phyloP scores from a whole-genome alignment of 2,113 vertebrate species.

The Meriones unguiculatus region DNA sequence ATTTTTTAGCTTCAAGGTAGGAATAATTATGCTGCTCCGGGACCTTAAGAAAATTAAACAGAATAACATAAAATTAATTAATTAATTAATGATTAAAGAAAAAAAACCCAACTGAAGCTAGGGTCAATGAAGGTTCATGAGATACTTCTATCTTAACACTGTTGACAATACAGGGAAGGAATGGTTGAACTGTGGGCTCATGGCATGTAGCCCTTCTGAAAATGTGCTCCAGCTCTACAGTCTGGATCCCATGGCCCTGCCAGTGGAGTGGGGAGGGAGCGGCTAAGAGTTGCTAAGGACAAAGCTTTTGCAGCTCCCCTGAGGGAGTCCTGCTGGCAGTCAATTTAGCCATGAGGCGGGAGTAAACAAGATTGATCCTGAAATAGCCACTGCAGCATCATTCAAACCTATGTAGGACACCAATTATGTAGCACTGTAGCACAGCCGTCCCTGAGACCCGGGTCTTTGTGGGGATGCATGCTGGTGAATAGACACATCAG shows the following conservation, averaged over 20 bases:
- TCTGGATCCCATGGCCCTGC: background rate
- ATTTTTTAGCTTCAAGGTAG: background rate
- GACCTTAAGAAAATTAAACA: background rate
- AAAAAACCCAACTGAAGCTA: background rate
- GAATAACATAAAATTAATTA: background rate
- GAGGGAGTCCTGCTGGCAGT: slow-evolving; percentile 25
- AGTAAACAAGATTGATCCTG: slow-evolving; percentile 66
- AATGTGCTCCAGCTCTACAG: fast-evolving
- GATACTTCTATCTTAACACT: background rate
- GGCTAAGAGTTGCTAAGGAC: background rate
- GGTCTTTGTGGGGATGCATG: background rate
- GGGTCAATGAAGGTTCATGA: background rate
- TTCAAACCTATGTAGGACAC: slow-evolving; percentile 26
- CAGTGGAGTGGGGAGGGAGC: fast-evolving
- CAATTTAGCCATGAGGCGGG: background rate
- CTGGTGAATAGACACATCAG: background rate
- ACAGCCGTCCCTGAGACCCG: background rate
- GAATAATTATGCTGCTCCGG: background rate
- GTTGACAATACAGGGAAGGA: background rate
- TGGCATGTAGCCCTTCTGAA: fast-evolving
- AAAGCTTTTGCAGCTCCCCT: background rate
- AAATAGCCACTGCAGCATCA: background rate
- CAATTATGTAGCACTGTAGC: background rate
- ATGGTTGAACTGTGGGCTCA: fast-evolving
- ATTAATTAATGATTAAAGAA: no score